These are phyloP conservation scores for Trogon surrucura DNA, from an alignment of 2,113 vertebrate species.

Conservation along the genomic window DNA sequence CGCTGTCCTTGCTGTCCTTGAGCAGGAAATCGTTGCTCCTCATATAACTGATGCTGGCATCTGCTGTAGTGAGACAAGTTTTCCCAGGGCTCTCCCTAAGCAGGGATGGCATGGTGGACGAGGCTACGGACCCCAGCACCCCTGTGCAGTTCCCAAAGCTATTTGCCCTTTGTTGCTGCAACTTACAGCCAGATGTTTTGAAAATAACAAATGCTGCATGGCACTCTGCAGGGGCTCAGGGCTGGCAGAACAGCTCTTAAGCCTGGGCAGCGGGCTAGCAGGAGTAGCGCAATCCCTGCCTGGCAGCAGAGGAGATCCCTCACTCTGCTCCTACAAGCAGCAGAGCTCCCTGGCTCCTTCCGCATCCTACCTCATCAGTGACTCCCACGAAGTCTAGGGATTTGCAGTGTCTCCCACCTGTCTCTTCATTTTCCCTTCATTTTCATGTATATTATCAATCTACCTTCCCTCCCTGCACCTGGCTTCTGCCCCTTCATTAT, in stretches of 20 bases:
- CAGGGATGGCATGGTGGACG: neutral
- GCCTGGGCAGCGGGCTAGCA: neutral
- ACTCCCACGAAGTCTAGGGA: neutral
- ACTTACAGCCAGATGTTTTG: neutral
- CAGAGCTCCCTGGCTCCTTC: neutral
- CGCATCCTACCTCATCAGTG: rapidly evolving
- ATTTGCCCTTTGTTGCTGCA: neutral
- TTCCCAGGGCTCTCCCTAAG: neutral
- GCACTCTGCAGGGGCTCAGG: neutral
- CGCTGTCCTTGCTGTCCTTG: slow-evolving; percentile 44
- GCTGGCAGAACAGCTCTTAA: neutral
- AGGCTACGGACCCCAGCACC: neutral
- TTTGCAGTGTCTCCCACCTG: neutral
- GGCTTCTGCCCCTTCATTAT: neutral
- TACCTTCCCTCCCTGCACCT: neutral
- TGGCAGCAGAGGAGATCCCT: neutral
- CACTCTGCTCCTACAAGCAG: neutral
- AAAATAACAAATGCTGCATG: neutral
- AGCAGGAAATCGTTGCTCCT: neutral
- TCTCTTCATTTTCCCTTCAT: neutral
- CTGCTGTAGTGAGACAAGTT: neutral
- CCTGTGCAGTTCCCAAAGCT: rapidly evolving
- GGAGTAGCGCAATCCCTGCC: neutral
- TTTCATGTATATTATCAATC: neutral
- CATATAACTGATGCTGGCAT: neutral